Evolutionary conservation across 2,888 invertebrate genomes (phyloP), one percentile per base, ranked within the genome.

Genomic region (Lycophotia porphyrea): DNA sequence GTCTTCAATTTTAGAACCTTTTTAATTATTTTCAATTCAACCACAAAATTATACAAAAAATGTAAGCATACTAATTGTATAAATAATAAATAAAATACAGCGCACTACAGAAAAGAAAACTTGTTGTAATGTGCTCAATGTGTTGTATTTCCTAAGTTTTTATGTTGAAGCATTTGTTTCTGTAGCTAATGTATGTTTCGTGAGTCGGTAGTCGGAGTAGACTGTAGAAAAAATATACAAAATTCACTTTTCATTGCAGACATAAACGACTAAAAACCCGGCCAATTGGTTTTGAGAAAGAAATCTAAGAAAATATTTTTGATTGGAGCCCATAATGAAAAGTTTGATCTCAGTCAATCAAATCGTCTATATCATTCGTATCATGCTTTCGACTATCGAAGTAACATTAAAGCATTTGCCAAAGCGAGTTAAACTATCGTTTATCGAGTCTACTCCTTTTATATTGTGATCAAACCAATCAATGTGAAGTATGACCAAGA

Each of bases 401-500:
- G 82, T 88, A 91, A 93, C 91, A 92, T 92, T 92, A 91, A 94
- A 92, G 93, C 92, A 91, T 91, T 93, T 94, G 93, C 93, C 89
- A 88, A 95, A 95, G 95, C 95, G 91, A 91, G 91, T 90, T 90
- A 88, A 92, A 90, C 92, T 93, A 94, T 92, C 85, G 82, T 88
- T 90, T 92, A 87, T 91, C 81, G 91, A 93, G 93, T 93, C 95
- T 95, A 95, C 93, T 93, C 94, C 93, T 92, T 92, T 89, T 81
- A 89, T 90, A 90, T 89, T 91, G 94, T 94, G 95, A 95, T 94
- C 93, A 93, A 93, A 94, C 93, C 93, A 92, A 94, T 93, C 91
- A 93, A 90, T 93, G 95, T 95, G 95, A 94, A 92, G 91, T 93
- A 96, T 95, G 95, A 94, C 92, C 94, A 93, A 94, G 92, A 93